phyloP scores from a whole-genome alignment of 35 echinoderm and acorn worm genomes.

The Apostichopus californicus region DNA sequence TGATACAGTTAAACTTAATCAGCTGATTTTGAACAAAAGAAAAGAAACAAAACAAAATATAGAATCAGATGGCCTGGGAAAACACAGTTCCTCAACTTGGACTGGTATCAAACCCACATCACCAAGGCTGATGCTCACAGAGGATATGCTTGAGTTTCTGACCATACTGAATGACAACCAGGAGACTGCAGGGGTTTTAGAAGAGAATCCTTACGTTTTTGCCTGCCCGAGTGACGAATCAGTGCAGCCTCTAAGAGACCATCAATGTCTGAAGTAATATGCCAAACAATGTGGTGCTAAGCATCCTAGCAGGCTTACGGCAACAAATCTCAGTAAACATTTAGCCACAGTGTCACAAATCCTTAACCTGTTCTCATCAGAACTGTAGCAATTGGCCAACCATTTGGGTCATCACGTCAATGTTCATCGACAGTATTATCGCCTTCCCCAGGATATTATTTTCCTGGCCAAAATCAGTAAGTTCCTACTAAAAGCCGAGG shows the following conservation, averaged over 20 bases:
- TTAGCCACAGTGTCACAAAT: conserved; percentile 45
- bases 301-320: conserved; percentile 28
- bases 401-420: conserved; percentile 27
- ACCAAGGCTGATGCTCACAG: not conserved
- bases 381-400: conserved; percentile 41
- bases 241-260: not conserved
- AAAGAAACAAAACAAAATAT: not conserved
- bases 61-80: conserved; percentile 8
- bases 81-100: not conserved
- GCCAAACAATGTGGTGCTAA: conserved; percentile 22
- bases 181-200: conserved; percentile 9
- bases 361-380: not conserved
- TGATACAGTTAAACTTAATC: too few relatives aligned
- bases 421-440: conserved; percentile 54
- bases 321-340: conserved; percentile 52
- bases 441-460: conserved; percentile 29
- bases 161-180: not conserved
- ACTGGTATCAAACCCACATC: not conserved
- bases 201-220: conserved; percentile 42
- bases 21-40: conserved; percentile 16
- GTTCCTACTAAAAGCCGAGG: conserved; percentile 54
- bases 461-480: conserved; percentile 68
- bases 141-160: conserved; percentile 18
- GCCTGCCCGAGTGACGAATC: conserved; percentile 18
- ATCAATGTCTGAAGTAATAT: not conserved